Base-by-base conservation (phyloP, 2,113 vertebrate genomes). In the Cryptomyrus ogoouensis region DNA sequence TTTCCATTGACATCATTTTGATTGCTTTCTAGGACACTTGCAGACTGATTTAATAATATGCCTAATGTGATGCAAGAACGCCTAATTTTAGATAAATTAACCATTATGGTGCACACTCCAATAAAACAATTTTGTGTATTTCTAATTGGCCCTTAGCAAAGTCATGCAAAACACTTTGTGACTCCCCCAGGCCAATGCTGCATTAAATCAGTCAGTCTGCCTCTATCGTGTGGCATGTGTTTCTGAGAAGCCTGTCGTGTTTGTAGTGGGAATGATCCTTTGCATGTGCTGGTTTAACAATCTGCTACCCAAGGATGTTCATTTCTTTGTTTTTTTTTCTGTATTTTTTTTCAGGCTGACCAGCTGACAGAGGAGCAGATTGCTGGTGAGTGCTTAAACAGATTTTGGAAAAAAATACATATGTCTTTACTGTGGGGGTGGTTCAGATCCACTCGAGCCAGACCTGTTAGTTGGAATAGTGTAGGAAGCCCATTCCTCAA, bases 351-450 rank as follows among this genome's bases (percentile, higher is more conserved):
- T 56, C 88, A 93, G 92, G 92, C 92, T 62, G 92, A 93, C 90
- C 92, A 92, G 47, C 90, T 93, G 88, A 93, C 92, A 53, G 92
- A 93, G 70, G 92, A 93, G 50, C 92, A 93, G 83, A 93, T 93
- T 84, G 92, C 92, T 90, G 92, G 92, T 93, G 90, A 91, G 84
- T 88, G 42, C 9, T 88, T 70, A 80, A 83, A 31, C 24, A 15
- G 17, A 2, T 42, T 89, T 86, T 47, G 44, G 83, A 47, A 12
- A 66, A 49, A 27, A 52, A 27, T 86, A 31, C 47, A 86, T 21
- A 49, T 86, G 39, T 84, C 9, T 47, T 88, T 53, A 42, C 15
- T 83, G 15, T 83, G 21, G 17, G 83, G 44, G 83, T 87, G 47
- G 50, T 39, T 31, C 85, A 50, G 50, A 87, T 39, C 47, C n/a